Evolutionary conservation across 2,113 vertebrate species (phyloP).

Genomic region (Oncorhynchus gorbuscha): DNA sequence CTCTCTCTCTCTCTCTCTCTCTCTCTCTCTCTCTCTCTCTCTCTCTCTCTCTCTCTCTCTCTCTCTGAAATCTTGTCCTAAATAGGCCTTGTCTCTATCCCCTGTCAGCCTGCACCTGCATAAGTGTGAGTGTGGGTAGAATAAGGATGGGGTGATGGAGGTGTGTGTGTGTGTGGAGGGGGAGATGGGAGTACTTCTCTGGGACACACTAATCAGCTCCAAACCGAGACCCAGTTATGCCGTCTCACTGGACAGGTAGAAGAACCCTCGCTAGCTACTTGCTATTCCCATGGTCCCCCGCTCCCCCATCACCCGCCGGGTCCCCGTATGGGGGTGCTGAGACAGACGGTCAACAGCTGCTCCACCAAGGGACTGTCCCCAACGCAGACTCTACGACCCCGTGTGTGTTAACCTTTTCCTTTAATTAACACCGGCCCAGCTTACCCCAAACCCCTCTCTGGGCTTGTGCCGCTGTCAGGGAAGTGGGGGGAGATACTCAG

Average conservation of each 20-base stretch:
- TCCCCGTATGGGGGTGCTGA: conserved; percentile 34
- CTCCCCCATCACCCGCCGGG: conserved; percentile 44
- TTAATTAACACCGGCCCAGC: conserved; percentile 74
- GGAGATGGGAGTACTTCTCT: conserved; percentile 63
- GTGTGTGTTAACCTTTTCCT: conserved; percentile 76
- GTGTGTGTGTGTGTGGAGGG: no score
- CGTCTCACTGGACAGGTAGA: conserved; percentile 63
- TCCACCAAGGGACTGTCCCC: conserved; percentile 60
- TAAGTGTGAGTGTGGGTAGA: no score
- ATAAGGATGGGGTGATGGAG: no score
- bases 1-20: conserved; percentile 50
- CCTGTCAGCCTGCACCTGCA: no score
- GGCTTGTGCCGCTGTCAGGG: conserved; percentile 67
- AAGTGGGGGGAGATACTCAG: conserved; percentile 51
- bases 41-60: conserved; percentile 38
- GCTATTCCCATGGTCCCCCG: conserved; percentile 16
- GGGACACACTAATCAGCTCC: conserved; percentile 71
- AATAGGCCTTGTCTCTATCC: no score
- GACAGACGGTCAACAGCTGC: conserved; percentile 66
- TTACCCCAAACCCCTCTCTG: conserved; percentile 28
- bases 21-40: conserved; percentile 21
- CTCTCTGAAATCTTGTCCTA: conserved; percentile 56
- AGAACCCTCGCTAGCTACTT: conserved; percentile 38
- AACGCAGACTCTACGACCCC: conserved; percentile 58
- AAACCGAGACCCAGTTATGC: conserved; percentile 40